Conservation (phyloP, 1,140 invertebrate species). For the Drosophila fuyamai region DNA sequence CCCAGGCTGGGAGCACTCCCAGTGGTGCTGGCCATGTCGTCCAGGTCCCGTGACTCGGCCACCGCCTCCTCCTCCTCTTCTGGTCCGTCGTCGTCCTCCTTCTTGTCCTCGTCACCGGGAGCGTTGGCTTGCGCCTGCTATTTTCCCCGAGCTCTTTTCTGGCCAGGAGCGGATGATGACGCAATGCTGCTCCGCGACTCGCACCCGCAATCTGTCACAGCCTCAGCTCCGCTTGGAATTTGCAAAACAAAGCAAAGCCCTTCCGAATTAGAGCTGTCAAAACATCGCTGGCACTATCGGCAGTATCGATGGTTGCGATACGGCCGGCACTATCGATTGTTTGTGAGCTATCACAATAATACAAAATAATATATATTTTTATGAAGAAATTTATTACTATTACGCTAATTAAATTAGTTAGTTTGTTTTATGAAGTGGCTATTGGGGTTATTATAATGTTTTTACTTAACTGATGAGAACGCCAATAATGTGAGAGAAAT, state of each 20-base stretch:
- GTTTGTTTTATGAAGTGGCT: no score
- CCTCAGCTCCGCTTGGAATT: constrained; percentile 22
- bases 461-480: no score
- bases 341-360: no score
- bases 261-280: neutral
- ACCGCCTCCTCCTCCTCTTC: constrained; percentile 20
- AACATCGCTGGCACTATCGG: neutral
- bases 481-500: no score
- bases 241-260: constrained; percentile 38
- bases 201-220: constrained; percentile 18
- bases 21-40: constrained; percentile 43
- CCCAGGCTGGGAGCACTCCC: constrained; percentile 33
- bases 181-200: constrained; percentile 33
- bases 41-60: constrained; percentile 27
- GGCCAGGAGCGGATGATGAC: constrained; percentile 32
- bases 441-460: no score
- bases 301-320: no score
- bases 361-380: no score
- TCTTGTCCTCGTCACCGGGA: constrained; percentile 5
- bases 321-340: no score
- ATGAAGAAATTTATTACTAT: no score
- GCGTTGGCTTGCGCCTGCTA: constrained; percentile 10
- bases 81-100: constrained; percentile 15
- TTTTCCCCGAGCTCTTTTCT: constrained; percentile 4
- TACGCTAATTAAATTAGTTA: no score